Evolutionary conservation across 2,113 vertebrate species (phyloP), one percentile per base, ranked within the genome.

Genomic region (Carettochelys insculpta): DNA sequence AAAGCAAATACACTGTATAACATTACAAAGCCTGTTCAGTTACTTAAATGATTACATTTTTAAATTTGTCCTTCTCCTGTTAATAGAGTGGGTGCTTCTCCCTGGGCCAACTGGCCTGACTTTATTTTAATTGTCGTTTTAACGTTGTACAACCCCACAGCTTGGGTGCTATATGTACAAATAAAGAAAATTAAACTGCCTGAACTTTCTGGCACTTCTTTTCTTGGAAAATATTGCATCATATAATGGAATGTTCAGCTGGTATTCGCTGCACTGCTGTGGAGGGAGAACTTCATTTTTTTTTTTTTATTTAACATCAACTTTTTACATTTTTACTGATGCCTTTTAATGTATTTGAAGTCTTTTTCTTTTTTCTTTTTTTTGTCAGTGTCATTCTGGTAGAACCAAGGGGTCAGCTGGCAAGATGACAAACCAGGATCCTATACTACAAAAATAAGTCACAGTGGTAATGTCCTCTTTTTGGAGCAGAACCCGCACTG

Each of bases 51-150:
- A 73, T 73, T 25, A 24, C 19, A 71, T 77, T 83, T 14, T 92
- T 95, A 89, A 50, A n/a, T 82, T 48, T 2, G 0, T 90, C 80
- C 17, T 38, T 77, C 34, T 86, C 53, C 61, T 85, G 90, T 75
- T 27, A 95, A 53, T 53, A 88, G 65, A 76, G 87, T 90, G 53
- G 48, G 58, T 89, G 90, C 88, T 83, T 93, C 51, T 71, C 83
- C 71, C 31, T 87, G 43, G 45, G 47, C 48, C 92, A 91, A 88
- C 68, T 19, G 50, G 85, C 83, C 11, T 85, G 68, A 22, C 51
- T 93, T 93, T 24, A 20, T 71, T 85, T 85, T 68, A 91, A 92
- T 83, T 91, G 50, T 77, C 83, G 51, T 82, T 58, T 68, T 92
- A 85, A 94, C 19, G 92, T 87, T 54, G 53, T 82, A 29, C 78